Evolutionary conservation across 2,888 invertebrate genomes (phyloP), one percentile per base, ranked within the genome.

Genomic region (Drepana falcataria): DNA sequence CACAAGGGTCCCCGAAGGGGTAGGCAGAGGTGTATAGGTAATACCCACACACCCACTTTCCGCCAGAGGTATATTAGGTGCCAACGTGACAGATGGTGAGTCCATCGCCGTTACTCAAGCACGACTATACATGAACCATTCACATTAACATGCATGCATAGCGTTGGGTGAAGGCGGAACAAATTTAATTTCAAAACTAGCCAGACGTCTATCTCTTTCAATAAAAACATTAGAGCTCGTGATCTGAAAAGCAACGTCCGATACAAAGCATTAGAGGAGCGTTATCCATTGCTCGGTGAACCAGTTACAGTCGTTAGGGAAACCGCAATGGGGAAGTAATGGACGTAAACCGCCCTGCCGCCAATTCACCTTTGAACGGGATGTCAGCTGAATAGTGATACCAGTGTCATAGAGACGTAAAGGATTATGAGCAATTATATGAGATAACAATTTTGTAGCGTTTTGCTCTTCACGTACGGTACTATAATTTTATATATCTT

Each of bases 291-390:
- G 57, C 55, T 55, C 37, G 55, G 7, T 41, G 51, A 40, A 6
- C 34, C 41, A 9, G 33, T 34, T 7, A 40, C 51, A 34, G 33
- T 34, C 4, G 34, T 51, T 41, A 41, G n/a, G 34, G 35, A 41
- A 40, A 3, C 5, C 51, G 40, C 40, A 21, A 48, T 48, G 35
- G 5, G 52, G 60, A 55, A 61, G 76, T 75, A 76, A 74, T 77
- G 79, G 66, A 72, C 65, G 68, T 70, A 73, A 77, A 70, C 69
- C 64, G 71, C 71, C 58, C 72, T 71, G 65, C 65, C 63, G 66
- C 72, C 73, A 75, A 79, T 77, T 78, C 79, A 79, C 76, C 81
- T 79, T 79, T 73, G 75, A 75, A 64, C 61, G 64, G 68, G 68
- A 73, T 71, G 75, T 66, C 69, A 70, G 70, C 64, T 80, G 78